phyloP scores from a whole-genome alignment of 2,888 invertebrate species.

The Pheosia tremula region DNA sequence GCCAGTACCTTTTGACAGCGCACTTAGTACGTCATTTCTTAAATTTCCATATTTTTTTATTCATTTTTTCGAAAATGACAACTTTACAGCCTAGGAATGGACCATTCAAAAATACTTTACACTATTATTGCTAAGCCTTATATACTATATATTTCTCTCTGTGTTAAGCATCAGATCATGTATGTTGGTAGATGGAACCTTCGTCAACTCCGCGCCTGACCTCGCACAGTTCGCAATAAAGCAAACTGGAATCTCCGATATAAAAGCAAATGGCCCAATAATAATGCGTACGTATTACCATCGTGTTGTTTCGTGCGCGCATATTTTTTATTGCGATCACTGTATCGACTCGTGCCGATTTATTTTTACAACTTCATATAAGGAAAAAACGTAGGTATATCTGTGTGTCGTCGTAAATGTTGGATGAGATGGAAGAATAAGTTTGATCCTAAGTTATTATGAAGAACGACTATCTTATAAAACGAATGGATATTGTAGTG shows the following conservation, averaged over 20 bases:
- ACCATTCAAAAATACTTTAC: too few species aligned
- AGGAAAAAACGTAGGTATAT: neutral
- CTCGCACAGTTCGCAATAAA: conserved; percentile 1
- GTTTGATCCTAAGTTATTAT: neutral
- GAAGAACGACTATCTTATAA: neutral
- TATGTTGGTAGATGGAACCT: too few species aligned
- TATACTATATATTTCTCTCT: too few species aligned
- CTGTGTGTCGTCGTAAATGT: neutral
- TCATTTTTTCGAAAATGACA: too few species aligned
- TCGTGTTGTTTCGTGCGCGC: conserved; percentile 61
- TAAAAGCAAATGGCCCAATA: conserved; percentile 75
- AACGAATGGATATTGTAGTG: neutral
- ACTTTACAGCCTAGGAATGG: too few species aligned
- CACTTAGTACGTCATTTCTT: too few species aligned
- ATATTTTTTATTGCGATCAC: conserved; percentile 49
- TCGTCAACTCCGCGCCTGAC: neutral
- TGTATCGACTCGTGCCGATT: conserved; percentile 51
- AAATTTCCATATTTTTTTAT: too few species aligned
- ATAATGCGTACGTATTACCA: conserved; percentile 65
- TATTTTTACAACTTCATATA: conserved; percentile 46
- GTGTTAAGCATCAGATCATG: too few species aligned
- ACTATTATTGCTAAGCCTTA: too few species aligned
- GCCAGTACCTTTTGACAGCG: too few species aligned
- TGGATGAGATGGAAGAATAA: neutral
- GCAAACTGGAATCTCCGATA: conserved; percentile 43